Conservation (phyloP, 2,797 vertebrate genomes). For the Anguilla megastoma region DNA sequence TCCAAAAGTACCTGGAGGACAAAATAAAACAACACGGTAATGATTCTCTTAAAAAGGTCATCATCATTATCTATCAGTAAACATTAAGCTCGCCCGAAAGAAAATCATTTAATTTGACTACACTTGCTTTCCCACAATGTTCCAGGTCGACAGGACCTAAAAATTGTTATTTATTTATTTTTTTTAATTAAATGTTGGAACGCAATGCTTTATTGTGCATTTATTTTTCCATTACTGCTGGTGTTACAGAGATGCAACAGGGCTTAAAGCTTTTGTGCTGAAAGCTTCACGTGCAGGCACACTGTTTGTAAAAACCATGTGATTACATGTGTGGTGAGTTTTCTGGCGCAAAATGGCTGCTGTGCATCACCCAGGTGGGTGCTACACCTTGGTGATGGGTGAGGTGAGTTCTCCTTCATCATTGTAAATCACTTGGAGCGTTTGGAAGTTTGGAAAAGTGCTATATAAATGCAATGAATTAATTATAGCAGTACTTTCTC, state of each 20-base stretch:
- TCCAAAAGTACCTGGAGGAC: neutral
- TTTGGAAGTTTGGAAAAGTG: too few relatives aligned
- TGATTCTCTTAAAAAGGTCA: neutral
- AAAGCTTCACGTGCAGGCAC: neutral
- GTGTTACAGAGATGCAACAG: neutral
- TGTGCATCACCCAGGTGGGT: too few relatives aligned
- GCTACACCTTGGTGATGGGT: too few relatives aligned
- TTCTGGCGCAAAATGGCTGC: too few relatives aligned
- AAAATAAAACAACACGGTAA: neutral
- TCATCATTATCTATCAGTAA: neutral
- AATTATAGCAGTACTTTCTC: neutral
- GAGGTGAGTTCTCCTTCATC: too few relatives aligned
- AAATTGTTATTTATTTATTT: neutral
- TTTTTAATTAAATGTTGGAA: slow-evolving; percentile 11
- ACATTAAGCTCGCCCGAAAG: neutral
- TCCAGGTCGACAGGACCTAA: slow-evolving; percentile 28
- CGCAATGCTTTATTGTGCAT: slow-evolving; percentile 20
- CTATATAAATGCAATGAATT: neutral
- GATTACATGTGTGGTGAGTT: too few relatives aligned
- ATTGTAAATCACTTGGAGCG: too few relatives aligned
- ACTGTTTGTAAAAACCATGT: slow-evolving; percentile 17
- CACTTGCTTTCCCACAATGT: slow-evolving; percentile 25
- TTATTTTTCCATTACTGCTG: neutral
- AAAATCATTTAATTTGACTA: slow-evolving; percentile 30
- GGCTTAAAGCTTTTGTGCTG: neutral